A percentile compares a stretch with the other conserved stretches of the same genome.
Evolutionary conservation across 2,888 invertebrate genomes (phyloP).

Genomic region (Geotrupes spiniger): DNA sequence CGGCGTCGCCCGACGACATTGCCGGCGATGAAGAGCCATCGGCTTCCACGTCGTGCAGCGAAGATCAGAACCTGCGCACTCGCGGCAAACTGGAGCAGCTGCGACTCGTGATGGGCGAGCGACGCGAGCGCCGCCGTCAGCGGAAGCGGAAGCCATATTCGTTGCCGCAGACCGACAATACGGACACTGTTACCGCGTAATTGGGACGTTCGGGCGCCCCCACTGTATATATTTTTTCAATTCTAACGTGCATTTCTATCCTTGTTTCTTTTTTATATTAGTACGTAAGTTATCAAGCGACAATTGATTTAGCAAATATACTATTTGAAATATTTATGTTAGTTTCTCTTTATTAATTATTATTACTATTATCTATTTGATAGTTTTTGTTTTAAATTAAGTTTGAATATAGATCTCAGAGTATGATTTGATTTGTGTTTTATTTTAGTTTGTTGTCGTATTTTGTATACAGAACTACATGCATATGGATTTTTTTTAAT

Average conservation of each 20-base stretch:
- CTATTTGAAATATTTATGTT: slow-evolving; percentile 25
- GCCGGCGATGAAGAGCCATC: slow-evolving; percentile 30
- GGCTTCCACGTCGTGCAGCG: slow-evolving; percentile 34
- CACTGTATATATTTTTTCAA: slow-evolving; percentile 26
- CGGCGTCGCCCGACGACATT: neutral
- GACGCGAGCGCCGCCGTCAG: slow-evolving; percentile 78
- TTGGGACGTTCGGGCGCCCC: neutral
- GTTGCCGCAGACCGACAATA: slow-evolving; percentile 48
- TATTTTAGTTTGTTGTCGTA: no score
- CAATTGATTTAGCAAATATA: slow-evolving; percentile 27
- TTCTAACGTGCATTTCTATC: slow-evolving; percentile 33
- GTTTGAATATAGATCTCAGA: slow-evolving; percentile 21
- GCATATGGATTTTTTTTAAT: no score
- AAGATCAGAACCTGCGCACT: slow-evolving; percentile 53
- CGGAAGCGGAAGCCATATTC: slow-evolving; percentile 71
- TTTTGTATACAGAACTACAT: no score
- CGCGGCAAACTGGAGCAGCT: slow-evolving; percentile 79
- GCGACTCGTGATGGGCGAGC: slow-evolving; percentile 86
- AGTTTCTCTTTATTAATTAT: slow-evolving; percentile 20
- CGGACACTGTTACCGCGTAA: slow-evolving; percentile 48
- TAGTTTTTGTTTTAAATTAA: slow-evolving; percentile 12
- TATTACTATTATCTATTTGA: no score
- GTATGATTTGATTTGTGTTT: slow-evolving; percentile 15
- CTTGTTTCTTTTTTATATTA: slow-evolving; percentile 31
- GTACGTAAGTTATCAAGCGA: slow-evolving; percentile 18